Percentiles rank a stretch among this genome's conserved stretches.
These are phyloP conservation scores for Actinemys pallida DNA, from an alignment of 2,113 vertebrate genomes.

Conservation along the genomic window DNA sequence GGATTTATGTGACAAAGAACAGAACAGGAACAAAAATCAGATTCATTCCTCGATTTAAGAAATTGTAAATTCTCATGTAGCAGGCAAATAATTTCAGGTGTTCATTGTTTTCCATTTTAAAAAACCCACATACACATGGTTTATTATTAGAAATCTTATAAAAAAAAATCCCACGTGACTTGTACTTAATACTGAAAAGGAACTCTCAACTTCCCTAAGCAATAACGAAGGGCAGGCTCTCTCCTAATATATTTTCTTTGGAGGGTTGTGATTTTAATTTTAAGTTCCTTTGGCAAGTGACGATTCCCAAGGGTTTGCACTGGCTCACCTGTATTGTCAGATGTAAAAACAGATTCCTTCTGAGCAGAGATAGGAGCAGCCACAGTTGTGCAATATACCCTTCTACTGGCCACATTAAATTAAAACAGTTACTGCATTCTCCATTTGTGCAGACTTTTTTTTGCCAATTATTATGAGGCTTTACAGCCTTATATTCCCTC, in stretches of 20 bases:
- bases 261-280: constrained; percentile 63
- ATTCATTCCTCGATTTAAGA: not conserved
- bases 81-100: not conserved
- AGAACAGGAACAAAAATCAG: not conserved
- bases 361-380: not conserved
- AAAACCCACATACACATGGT: not conserved
- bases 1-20: not conserved
- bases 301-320: not conserved
- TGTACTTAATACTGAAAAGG: constrained; percentile 30
- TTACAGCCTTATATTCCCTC: not conserved
- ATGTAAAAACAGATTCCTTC: not conserved
- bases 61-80: not conserved
- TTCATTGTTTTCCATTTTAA: not conserved
- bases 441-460: not conserved
- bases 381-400: not conserved
- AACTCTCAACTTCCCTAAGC: constrained; percentile 12
- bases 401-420: not conserved
- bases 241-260: constrained; percentile 40
- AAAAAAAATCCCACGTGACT: not conserved
- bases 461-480: not conserved
- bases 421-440: not conserved
- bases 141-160: not conserved
- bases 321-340: not conserved
- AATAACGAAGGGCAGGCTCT: constrained; percentile 46
- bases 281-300: constrained; percentile 22